Evolutionary conservation across 2,888 invertebrate species (phyloP), one percentile per base, ranked within the genome.

Genomic region (Rhogogaster chlorosoma): DNA sequence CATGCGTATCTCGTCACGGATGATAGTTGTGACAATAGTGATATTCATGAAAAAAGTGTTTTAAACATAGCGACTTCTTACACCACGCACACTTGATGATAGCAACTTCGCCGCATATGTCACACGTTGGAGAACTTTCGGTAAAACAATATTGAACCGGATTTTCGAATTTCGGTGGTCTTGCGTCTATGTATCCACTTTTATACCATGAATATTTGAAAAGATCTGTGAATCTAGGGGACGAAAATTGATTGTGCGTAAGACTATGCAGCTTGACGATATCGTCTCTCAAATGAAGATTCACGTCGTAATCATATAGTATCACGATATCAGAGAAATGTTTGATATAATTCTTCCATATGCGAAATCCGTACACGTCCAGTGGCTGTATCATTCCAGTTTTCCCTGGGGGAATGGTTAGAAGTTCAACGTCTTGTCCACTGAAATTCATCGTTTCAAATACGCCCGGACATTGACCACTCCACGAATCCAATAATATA

Each of bases 401-500:
- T 67, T 3, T 67, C n/a, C 18, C 36, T 32, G 67, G 67, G 29
- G 18, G 29, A 67, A 67, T 67, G 15, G 61, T 61, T 61, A 22
- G 61, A 61, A 61, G n/a, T 67, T 67, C 18, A 2, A 67, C 32
- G 29, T 32, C 15, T 67, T 36, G 29, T 67, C 67, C 36, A 32
- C 36, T 29, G 15, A 36, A 36, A 32, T 29, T 12, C 15, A 36
- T 67, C 22, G 67, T 32, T 18, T 2, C 32, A 67, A 32, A 36
- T 29, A 67, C 18, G 36, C 32, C 32, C 18, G 67, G 67, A 36
- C 67, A 67, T 29, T 67, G 67, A 18, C 67, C 67, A 67, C 67
- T 67, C 36, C 32, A 67, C 15, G 67, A 67, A 67, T 67, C 67
- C 29, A 67, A 32, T 36, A 67, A 67, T 67, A 67, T 29, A 29